phyloP scores from a whole-genome alignment of 2,888 invertebrate species.

The Lycaena phlaeas region DNA sequence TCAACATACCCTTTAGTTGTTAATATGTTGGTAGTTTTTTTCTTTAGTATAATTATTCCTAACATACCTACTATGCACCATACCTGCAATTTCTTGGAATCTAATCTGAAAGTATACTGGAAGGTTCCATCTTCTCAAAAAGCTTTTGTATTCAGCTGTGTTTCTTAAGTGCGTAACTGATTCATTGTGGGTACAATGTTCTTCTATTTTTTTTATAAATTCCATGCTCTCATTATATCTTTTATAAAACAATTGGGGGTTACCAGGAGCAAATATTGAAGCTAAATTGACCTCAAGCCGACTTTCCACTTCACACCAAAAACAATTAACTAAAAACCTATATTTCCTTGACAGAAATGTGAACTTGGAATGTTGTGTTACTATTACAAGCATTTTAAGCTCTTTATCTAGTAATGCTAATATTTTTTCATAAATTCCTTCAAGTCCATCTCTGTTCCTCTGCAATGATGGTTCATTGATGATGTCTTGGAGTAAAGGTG shows the following conservation, averaged over 20 bases:
- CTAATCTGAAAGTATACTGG: constrained; percentile 97
- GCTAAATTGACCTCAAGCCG: constrained; percentile 85
- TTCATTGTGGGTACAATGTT: constrained; percentile 73
- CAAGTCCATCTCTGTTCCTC: constrained; percentile 75
- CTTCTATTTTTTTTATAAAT: constrained; percentile 82
- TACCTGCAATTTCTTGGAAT: constrained; percentile 93
- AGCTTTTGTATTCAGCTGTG: constrained; percentile 82
- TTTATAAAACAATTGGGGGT: constrained; percentile 89
- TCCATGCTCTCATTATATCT: constrained; percentile 85
- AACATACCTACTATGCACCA: no score
- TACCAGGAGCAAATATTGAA: constrained; percentile 92
- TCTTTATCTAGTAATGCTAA: constrained; percentile 80
- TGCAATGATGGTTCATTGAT: constrained; percentile 79
- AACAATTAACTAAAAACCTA: constrained; percentile 82
- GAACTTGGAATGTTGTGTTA: constrained; percentile 67
- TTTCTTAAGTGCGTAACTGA: constrained; percentile 74
- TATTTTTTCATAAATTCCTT: constrained; percentile 81
- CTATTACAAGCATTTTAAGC: constrained; percentile 69
- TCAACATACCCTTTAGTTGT: no score
- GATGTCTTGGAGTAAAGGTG: constrained; percentile 78
- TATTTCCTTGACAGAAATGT: constrained; percentile 50
- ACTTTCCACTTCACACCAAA: constrained; percentile 89
- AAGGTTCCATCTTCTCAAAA: constrained; percentile 91
- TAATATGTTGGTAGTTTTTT: no score
- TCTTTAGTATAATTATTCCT: no score